A percentile compares a stretch with the other conserved stretches of the same genome.
phyloP scores from a whole-genome alignment of 37 sponge, comb jelly and placozoan species.

The Aplysina aerophoba region DNA sequence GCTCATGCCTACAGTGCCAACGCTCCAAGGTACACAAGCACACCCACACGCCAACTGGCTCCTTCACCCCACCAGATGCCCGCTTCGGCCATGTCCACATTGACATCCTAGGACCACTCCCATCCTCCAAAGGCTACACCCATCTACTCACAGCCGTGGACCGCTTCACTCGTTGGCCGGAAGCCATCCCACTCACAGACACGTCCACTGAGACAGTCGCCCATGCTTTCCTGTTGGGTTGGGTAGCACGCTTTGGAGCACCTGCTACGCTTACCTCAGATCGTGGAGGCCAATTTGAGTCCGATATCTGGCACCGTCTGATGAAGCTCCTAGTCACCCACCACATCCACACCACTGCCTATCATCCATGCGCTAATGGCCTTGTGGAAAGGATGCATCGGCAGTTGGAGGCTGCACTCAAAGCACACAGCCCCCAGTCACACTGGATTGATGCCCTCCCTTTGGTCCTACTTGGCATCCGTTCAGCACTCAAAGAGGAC shows the following conservation, averaged over 20 bases:
- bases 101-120: constrained; percentile 64
- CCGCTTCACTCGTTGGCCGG: constrained; percentile 51
- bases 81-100: constrained; percentile 54
- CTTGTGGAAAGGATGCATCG: constrained; percentile 64
- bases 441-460: constrained; percentile 67
- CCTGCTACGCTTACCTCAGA: constrained; percentile 67
- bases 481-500: constrained; percentile 67
- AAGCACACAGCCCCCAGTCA: constrained; percentile 48
- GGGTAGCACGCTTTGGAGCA: constrained; percentile 51
- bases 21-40: constrained; percentile 54
- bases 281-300: constrained; percentile 71
- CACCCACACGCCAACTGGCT: constrained; percentile 29
- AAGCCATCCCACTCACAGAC: constrained; percentile 42
- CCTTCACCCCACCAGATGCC: constrained; percentile 45
- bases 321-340: constrained; percentile 49
- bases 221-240: constrained; percentile 35
- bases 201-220: constrained; percentile 18
- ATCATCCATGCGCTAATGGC: constrained; percentile 66
- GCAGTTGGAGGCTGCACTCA: constrained; percentile 58
- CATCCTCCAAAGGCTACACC: constrained; percentile 42
- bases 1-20: constrained; percentile 51
- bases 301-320: constrained; percentile 45
- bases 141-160: constrained; percentile 59
- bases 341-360: constrained; percentile 54
- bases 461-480: constrained; percentile 59